A percentile compares a stretch with the other conserved stretches of the same genome.
Conservation (phyloP, 2,113 vertebrate species). For the Conger conger region DNA sequence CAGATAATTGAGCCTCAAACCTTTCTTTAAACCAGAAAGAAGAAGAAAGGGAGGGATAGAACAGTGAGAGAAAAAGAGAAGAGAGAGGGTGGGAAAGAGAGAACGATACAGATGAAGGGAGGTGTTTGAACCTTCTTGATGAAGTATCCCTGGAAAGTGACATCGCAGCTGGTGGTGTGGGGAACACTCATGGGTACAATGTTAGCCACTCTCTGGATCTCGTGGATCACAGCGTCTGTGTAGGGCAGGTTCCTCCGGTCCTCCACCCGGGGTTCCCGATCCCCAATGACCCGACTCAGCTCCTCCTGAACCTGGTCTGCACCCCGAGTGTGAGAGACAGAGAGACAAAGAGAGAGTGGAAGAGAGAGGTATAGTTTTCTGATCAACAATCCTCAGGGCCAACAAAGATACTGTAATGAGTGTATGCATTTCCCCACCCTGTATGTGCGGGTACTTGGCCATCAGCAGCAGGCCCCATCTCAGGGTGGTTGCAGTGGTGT, state of each 20-base stretch:
- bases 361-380: neutral
- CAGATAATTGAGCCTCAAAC: neutral
- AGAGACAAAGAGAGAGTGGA: neutral
- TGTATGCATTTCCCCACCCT: too few relatives aligned
- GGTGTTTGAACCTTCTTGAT: constrained; percentile 46
- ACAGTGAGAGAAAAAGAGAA: neutral
- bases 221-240: constrained; percentile 53
- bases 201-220: constrained; percentile 45
- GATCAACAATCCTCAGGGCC: neutral
- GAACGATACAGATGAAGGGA: neutral
- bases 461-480: too few relatives aligned
- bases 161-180: constrained; percentile 48
- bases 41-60: neutral
- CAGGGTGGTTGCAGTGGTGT: too few relatives aligned
- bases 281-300: constrained; percentile 41
- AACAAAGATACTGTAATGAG: too few relatives aligned
- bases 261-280: constrained; percentile 26
- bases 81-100: neutral
- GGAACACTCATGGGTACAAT: constrained; percentile 42
- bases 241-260: constrained; percentile 57
- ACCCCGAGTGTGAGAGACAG: neutral
- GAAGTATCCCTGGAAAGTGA: constrained; percentile 49
- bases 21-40: neutral
- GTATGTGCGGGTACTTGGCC: too few relatives aligned
- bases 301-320: constrained; percentile 45